These are phyloP conservation scores for Silurus lanzhouensis DNA, from an alignment of 2,797 vertebrate genomes.

Conservation along the genomic window DNA sequence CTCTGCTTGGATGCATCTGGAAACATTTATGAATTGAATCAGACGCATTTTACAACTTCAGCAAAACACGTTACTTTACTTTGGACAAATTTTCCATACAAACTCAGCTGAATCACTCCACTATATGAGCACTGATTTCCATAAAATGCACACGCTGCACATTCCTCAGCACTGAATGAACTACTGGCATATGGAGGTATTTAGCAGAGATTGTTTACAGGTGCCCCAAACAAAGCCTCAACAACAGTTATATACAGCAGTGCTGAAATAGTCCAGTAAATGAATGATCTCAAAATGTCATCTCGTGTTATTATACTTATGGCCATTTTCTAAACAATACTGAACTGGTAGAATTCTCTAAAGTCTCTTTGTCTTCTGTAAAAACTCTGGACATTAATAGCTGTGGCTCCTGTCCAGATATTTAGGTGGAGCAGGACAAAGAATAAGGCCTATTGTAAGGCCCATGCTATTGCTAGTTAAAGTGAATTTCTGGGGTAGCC, in stretches of 20 bases:
- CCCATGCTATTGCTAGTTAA: neutral
- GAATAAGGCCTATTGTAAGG: neutral
- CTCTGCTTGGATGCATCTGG: conserved; percentile 68
- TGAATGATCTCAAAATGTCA: neutral
- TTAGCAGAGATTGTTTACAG: conserved; percentile 10
- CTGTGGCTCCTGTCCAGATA: neutral
- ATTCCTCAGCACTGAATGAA: conserved; percentile 12
- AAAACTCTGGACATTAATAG: neutral
- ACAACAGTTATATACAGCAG: neutral
- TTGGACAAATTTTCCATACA: neutral
- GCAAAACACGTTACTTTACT: neutral
- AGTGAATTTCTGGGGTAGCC: neutral
- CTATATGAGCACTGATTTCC: neutral
- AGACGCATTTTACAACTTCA: neutral
- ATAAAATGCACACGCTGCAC: conserved; percentile 9
- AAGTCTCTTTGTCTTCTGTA: neutral
- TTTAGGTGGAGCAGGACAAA: neutral
- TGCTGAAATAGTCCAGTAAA: neutral
- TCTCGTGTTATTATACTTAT: neutral
- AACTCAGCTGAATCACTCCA: neutral
- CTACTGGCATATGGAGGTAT: conserved; percentile 1
- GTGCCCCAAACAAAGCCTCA: neutral
- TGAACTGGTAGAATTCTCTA: neutral
- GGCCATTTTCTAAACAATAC: neutral
- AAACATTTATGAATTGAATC: conserved; percentile 15